Evolutionary conservation across 2,797 vertebrate genomes (phyloP).

Genomic region (Pristis pectinata): DNA sequence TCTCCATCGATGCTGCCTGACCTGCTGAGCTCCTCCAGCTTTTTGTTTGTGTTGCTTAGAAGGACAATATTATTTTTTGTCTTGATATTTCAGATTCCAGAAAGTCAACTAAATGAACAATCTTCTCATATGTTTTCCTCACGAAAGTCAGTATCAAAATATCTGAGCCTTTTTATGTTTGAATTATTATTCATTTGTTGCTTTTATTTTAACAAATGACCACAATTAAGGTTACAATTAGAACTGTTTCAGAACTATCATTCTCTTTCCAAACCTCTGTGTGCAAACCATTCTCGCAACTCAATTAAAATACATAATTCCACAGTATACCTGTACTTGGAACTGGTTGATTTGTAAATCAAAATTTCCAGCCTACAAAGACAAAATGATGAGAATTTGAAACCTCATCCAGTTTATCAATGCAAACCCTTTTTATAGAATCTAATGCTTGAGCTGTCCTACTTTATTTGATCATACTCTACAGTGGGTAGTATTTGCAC

Average conservation of each 20-base stretch:
- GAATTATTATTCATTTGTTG: not conserved
- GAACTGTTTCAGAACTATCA: slow-evolving; percentile 34
- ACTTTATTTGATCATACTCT: no score
- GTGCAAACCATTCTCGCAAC: not conserved
- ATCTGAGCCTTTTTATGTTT: not conserved
- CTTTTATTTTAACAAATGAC: not conserved
- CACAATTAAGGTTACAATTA: not conserved
- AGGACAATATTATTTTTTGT: not conserved
- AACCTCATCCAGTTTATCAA: not conserved
- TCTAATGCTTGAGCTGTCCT: not conserved
- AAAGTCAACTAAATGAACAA: not conserved
- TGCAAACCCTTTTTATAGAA: not conserved
- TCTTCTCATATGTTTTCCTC: not conserved
- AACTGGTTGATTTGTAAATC: not conserved
- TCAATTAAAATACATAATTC: not conserved
- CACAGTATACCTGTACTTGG: not conserved
- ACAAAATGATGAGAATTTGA: not conserved
- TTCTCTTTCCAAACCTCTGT: not conserved
- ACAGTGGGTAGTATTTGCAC: not conserved
- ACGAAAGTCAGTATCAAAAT: not conserved
- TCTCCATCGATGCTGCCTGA: no score
- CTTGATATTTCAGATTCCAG: not conserved
- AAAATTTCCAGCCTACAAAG: not conserved
- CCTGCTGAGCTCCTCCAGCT: no score
- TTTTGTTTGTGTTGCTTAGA: no score